Base-by-base conservation (phyloP, 2,797 vertebrate genomes). In the Ataeniobius toweri region DNA sequence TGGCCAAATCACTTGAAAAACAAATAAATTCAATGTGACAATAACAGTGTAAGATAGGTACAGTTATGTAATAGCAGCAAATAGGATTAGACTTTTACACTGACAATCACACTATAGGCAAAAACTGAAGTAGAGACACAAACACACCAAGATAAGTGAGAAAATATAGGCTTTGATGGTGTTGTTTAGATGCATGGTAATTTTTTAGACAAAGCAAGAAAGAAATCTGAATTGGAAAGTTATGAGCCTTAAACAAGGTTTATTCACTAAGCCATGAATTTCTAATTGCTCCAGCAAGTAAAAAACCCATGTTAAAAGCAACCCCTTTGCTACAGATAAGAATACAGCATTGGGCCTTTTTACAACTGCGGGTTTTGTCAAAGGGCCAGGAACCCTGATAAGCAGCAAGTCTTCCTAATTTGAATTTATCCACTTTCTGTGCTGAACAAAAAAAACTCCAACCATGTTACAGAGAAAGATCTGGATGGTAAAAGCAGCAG, bases 61-160 rank as follows among this genome's bases (percentile, higher is more conserved):
- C 58, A 74, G 79, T 90, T 88, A 79, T 73, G 61, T 83, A 85
- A 80, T 78, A 75, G 79, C 67, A 50, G 51, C 79, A 83, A 89
- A 91, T 78, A 79, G 83, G 84, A 91, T 87, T 90, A 85, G 70
- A 86, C 74, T 82, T 85, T 83, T 81, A 84, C 65, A 82, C 50
- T 76, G 82, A 82, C 28, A 69, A 8, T 84, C 77, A 84, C 58
- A 84, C 56, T 71, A 72, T 58, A 65, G 69, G 58, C 18, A 56
- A 28, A 24, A 58, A 71, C 73, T 72, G 67, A 9, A 73, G 51
- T 22, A 24, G 59, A 75, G 24, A 77, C 24, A 73, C 41, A 75
- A 65, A 81, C 46, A 31, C 1, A 56, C 1, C 8, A 31, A 22
- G 20, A 39, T 2, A 59, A 39, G 1, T 28, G 53, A 74, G 36